A percentile compares a stretch with the other conserved stretches of the same genome.
Evolutionary conservation across 1,140 invertebrate species (phyloP).

Genomic region (Oedothorax gibbosus): DNA sequence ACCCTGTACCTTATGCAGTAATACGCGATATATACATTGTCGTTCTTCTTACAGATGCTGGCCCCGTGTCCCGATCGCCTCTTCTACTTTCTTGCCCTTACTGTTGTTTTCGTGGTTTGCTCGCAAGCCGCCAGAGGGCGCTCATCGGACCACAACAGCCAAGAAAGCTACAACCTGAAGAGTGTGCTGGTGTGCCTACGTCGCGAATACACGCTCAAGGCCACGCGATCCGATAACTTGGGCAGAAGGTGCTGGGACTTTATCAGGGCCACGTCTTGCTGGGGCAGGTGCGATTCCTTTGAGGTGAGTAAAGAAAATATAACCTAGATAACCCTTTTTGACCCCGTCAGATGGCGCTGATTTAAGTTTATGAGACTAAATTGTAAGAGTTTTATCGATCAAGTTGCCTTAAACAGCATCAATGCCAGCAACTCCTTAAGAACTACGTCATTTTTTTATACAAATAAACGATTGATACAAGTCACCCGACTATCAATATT

Average conservation of each 20-base stretch:
- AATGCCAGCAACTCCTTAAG: no score
- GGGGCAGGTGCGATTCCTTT: conserved; percentile 85
- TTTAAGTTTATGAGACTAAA: no score
- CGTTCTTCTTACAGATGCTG: background rate
- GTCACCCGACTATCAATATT: no score
- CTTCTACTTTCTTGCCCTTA: background rate
- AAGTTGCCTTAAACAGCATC: no score
- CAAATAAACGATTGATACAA: no score
- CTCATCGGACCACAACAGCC: no score
- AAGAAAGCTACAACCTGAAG: background rate
- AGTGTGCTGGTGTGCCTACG: conserved; percentile 70
- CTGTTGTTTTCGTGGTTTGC: background rate
- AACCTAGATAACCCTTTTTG: no score
- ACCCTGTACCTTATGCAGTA: no score
- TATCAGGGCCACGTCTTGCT: conserved; percentile 81
- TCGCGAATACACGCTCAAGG: conserved; percentile 69
- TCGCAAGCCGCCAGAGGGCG: background rate
- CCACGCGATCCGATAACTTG: conserved; percentile 71
- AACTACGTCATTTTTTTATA: no score
- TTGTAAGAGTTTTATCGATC: no score
- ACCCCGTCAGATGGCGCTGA: no score
- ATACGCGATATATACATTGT: background rate
- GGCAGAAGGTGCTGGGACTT: conserved; percentile 79
- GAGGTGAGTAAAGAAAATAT: conserved; percentile 75
- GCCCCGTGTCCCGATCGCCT: background rate